A percentile compares a stretch with the other conserved stretches of the same genome.
phyloP scores from a whole-genome alignment of 2,888 invertebrate genomes.

The Amphipoea lucens region DNA sequence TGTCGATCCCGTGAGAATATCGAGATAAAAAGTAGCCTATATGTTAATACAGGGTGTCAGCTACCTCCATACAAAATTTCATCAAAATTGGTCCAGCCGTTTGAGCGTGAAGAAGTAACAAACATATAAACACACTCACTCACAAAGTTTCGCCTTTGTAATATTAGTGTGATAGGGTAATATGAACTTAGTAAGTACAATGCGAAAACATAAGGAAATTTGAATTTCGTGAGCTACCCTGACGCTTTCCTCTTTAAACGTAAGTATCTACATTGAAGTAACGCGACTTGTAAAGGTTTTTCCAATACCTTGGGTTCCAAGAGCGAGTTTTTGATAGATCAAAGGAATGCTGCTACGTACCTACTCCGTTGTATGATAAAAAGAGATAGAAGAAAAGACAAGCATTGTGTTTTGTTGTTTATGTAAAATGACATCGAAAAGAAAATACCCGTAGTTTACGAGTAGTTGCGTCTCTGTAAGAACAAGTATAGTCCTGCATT shows the following conservation, averaged over 20 bases:
- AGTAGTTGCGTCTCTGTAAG: not conserved
- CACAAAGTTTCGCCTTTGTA: no score
- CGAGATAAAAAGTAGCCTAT: no score
- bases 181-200: no score
- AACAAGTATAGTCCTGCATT: conserved; percentile 2
- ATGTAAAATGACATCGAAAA: conserved; percentile 1
- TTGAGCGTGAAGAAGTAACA: no score
- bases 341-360: not conserved
- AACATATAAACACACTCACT: no score
- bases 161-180: no score
- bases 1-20: no score
- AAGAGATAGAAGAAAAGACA: not conserved
- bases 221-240: no score
- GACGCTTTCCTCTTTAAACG: not conserved
- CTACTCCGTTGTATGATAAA: not conserved
- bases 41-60: no score
- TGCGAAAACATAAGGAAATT: no score
- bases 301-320: not conserved
- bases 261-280: not conserved
- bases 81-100: no score
- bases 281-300: not conserved
- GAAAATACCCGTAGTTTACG: conserved; percentile 15
- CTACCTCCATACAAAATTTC: no score
- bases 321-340: not conserved
- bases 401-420: not conserved